Conservation (phyloP, 1,140 invertebrate species). For the Sycophaga agraensis region DNA sequence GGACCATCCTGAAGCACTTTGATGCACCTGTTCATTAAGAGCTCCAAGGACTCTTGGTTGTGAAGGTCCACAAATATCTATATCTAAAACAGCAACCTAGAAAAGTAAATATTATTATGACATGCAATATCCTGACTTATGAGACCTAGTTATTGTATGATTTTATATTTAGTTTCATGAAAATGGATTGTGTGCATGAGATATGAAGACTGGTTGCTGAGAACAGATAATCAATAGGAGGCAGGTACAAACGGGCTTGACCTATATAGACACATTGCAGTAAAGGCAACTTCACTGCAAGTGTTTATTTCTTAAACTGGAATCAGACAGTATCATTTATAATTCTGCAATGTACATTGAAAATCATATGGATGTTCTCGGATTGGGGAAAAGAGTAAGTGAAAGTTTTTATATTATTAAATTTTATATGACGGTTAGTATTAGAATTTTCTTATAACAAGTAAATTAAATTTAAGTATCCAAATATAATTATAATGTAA, state of each 20-base stretch:
- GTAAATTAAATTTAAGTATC: background rate
- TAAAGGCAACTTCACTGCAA: slow-evolving; percentile 23
- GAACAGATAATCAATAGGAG: slow-evolving; percentile 44
- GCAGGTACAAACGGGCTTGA: slow-evolving; percentile 47
- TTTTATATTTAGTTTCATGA: slow-evolving; percentile 17
- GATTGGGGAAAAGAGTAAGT: slow-evolving; percentile 48
- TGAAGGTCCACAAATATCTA: slow-evolving; percentile 92
- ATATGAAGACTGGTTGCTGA: background rate
- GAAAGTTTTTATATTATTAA: no score
- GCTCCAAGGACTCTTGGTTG: slow-evolving; percentile 74
- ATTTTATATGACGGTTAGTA: no score
- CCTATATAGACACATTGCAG: slow-evolving; percentile 33
- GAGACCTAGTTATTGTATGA: slow-evolving; percentile 5
- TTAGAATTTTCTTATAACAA: background rate
- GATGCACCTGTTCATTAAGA: slow-evolving; percentile 80
- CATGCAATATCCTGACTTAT: slow-evolving; percentile 13
- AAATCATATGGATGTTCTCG: slow-evolving; percentile 52
- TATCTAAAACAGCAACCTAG: slow-evolving; percentile 84
- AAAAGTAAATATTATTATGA: slow-evolving; percentile 18
- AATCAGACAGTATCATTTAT: slow-evolving; percentile 12
- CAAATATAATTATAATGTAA: background rate
- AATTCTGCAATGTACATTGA: slow-evolving; percentile 47
- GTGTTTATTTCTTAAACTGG: slow-evolving; percentile 31
- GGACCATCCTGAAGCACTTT: slow-evolving; percentile 95
- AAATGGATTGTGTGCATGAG: slow-evolving; percentile 20